Evolutionary conservation across 2,113 vertebrate species (phyloP).

Genomic region (Hyperoodon ampullatus): DNA sequence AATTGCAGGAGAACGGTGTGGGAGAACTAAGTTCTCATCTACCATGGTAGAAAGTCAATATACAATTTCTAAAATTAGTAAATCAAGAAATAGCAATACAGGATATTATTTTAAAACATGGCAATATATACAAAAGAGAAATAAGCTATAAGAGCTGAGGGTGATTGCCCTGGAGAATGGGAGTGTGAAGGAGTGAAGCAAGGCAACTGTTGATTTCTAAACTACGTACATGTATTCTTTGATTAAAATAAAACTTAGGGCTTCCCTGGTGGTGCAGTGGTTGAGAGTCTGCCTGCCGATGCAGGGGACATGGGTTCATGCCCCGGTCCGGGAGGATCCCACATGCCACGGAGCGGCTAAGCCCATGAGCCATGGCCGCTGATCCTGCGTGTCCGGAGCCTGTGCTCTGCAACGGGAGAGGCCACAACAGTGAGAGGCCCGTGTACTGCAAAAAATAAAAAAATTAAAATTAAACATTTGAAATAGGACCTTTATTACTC

Average conservation of each 20-base stretch:
- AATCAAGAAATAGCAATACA: neutral
- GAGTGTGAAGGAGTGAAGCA: neutral
- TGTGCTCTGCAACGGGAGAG: too few species aligned
- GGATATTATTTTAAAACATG: neutral
- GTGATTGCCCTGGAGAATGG: neutral
- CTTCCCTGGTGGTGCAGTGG: too few species aligned
- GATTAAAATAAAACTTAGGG: slow-evolving; percentile 27
- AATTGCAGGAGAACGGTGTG: neutral
- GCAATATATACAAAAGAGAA: neutral
- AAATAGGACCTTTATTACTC: neutral
- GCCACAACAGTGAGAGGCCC: too few species aligned
- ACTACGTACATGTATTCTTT: neutral
- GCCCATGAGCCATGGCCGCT: too few species aligned
- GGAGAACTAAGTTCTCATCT: neutral
- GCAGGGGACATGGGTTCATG: too few species aligned
- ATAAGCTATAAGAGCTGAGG: neutral
- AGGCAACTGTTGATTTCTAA: neutral
- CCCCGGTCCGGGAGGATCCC: too few species aligned
- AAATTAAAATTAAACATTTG: neutral
- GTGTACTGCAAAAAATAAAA: too few species aligned
- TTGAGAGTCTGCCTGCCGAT: too few species aligned
- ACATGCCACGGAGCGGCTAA: too few species aligned
- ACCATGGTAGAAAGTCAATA: neutral
- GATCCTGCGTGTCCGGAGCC: too few species aligned
- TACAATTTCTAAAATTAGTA: neutral